Percentiles rank a stretch among this genome's conserved stretches.
These are phyloP conservation scores for Sternotherus odoratus DNA, from an alignment of 2,797 vertebrate genomes.

Conservation along the genomic window DNA sequence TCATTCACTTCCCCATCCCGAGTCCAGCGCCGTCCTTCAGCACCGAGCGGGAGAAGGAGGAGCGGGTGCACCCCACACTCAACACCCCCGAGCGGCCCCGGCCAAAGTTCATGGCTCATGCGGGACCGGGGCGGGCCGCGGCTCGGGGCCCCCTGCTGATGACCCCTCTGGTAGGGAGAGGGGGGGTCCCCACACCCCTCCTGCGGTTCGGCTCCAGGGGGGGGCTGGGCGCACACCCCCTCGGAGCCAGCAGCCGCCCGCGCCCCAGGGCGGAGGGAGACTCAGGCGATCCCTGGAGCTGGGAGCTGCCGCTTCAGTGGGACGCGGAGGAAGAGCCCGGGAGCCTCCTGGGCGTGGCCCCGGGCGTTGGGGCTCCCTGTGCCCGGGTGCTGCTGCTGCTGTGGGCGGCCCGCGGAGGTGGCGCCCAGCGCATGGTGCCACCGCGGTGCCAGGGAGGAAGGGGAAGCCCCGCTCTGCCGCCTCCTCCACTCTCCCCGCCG, in stretches of 20 bases:
- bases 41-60: no score
- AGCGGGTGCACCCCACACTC: no score
- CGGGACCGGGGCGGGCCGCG: no score
- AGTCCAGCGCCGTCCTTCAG: no score
- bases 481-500: not conserved
- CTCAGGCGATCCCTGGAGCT: not conserved
- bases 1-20: no score
- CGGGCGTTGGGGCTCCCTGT: not conserved
- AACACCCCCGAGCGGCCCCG: no score
- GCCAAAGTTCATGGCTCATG: no score
- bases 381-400: not conserved
- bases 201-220: not conserved
- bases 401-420: constrained; percentile 13
- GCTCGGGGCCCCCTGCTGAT: no score
- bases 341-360: not conserved
- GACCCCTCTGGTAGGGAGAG: constrained; percentile 30
- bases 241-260: not conserved
- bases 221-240: not conserved
- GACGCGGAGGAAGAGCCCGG: not conserved
- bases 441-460: not conserved
- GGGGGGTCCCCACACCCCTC: not conserved
- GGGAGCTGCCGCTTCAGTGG: not conserved
- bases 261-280: not conserved
- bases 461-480: not conserved
- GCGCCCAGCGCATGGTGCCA: not conserved